Base-by-base conservation (phyloP, 2,797 vertebrate genomes). In the Rhincodon typus region DNA sequence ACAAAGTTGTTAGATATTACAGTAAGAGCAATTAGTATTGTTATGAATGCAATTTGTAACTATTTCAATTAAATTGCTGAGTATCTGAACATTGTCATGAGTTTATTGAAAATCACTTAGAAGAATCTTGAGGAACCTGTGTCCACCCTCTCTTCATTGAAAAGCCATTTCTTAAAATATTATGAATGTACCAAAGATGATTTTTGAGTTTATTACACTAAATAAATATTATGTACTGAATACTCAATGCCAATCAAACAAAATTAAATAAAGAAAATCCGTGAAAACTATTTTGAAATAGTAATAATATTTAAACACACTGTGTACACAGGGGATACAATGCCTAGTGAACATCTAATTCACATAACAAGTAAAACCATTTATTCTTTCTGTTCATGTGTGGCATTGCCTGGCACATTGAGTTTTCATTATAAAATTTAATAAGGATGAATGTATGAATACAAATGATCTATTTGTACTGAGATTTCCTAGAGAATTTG, bases 391-490 rank as follows among this genome's bases (percentile, higher is more conserved):
- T 96, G 96, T 96, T 97, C 96, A 95, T 77, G 96, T 82, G 95
- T 21, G 46, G 88, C 96, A 70, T 66, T 96, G 94, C 95, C 96
- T 97, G 46, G 17, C 50, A 97, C 96, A 38, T 62, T 77, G 96
- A 96, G 67, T 91, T 97, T 97, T 97, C 97, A 97, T 97, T 97
- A 96, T 96, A 95, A 97, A 97, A 97, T 96, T 96, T 95, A 97
- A 97, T 97, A 96, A 97, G 97, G 96, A 97, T 96, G 97, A 97
- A 97, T 96, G 96, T 96, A 86, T 57, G 95, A 97, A 97, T 97
- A 97, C 96, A 97, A 98, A 97, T 97, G 96, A 97, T 97, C 96
- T 97, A 96, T 97, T 97, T 96, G 94, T 95, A 96, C 95, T 95
- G 94, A 97, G 96, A 96, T 96, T 95, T 74, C 34, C 70, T 96